Conservation (phyloP, 2,888 invertebrate genomes). For the Coecobrya sp. region DNA sequence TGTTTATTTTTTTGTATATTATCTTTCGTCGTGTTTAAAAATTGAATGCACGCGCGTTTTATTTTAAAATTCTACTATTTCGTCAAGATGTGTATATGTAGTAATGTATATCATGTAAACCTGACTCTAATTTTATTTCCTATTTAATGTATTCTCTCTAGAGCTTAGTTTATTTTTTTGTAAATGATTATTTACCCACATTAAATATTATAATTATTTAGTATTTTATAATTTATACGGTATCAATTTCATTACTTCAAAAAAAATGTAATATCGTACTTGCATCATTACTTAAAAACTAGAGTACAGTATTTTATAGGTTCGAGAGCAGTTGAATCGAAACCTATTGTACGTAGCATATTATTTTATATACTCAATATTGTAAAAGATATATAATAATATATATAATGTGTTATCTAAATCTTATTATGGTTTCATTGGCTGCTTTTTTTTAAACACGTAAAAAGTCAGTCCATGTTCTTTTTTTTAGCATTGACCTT, state of each 20-base stretch:
- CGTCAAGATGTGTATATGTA: background rate
- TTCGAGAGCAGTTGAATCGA: conserved; percentile 18
- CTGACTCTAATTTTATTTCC: no score
- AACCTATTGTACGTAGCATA: background rate
- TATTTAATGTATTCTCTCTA: background rate
- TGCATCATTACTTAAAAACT: conserved; percentile 1
- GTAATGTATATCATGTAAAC: no score
- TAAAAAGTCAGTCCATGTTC: conserved; percentile 77
- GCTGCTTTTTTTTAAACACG: conserved; percentile 68
- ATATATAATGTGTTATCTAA: conserved; percentile 7
- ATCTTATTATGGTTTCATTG: conserved; percentile 59
- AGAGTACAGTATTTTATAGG: background rate
- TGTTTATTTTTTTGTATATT: background rate
- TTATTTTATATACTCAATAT: background rate
- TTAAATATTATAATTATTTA: no score
- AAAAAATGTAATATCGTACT: background rate
- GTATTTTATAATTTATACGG: background rate
- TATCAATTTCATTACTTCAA: background rate
- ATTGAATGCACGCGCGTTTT: conserved; percentile 30
- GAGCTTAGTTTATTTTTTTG: background rate
- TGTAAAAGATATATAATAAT: background rate
- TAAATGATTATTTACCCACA: conserved; percentile 6
- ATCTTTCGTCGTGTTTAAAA: conserved; percentile 27
- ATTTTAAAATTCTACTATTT: background rate
- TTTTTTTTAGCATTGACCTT: conserved; percentile 46